These are phyloP conservation scores for Leptopilina clavipes DNA, from an alignment of 1,140 invertebrate species.

Conservation along the genomic window DNA sequence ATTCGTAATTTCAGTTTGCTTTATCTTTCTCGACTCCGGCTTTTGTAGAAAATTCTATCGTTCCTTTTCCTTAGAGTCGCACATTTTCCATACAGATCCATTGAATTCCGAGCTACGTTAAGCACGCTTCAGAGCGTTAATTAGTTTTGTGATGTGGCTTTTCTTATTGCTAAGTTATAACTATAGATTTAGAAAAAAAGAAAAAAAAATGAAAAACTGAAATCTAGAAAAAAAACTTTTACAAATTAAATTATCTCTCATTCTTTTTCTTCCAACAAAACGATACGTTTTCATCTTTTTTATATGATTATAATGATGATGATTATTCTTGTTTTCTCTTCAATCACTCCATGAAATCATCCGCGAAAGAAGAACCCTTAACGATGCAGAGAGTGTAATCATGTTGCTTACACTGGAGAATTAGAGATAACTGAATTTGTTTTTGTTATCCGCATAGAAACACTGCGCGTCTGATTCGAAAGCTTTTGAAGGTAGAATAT, in stretches of 20 bases:
- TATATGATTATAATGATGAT: not conserved
- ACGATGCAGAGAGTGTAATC: constrained; percentile 24
- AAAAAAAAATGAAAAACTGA: too few species aligned
- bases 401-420: not conserved
- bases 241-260: constrained; percentile 49
- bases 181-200: constrained; percentile 45
- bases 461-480: not conserved
- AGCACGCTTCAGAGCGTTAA: constrained; percentile 63
- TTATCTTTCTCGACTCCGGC: constrained; percentile 51
- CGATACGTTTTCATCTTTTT: not conserved
- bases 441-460: constrained; percentile 24
- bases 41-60: constrained; percentile 44
- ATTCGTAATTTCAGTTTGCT: constrained; percentile 51
- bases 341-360: not conserved
- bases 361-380: not conserved
- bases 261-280: not conserved
- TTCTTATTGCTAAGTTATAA: constrained; percentile 61
- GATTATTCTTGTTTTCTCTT: constrained; percentile 1
- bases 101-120: constrained; percentile 59
- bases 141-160: constrained; percentile 63
- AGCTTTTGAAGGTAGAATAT: not conserved
- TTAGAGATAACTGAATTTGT: constrained; percentile 5
- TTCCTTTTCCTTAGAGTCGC: constrained; percentile 45
- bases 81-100: constrained; percentile 54
- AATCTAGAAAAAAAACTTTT: constrained; percentile 54